Conservation (phyloP, 2,797 vertebrate genomes). For the Cyclopterus lumpus region DNA sequence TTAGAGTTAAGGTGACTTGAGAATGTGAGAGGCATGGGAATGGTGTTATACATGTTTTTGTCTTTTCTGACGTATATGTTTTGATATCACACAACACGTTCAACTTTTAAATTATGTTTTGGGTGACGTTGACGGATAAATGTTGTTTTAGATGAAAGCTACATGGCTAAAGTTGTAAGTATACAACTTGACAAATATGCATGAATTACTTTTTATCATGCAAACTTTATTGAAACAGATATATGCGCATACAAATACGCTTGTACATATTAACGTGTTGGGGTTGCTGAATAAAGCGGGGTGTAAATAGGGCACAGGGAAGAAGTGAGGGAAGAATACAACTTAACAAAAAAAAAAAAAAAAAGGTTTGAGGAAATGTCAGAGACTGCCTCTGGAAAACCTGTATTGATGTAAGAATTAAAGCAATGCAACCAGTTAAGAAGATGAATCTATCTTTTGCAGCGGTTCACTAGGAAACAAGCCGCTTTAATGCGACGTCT, state of each 20-base stretch:
- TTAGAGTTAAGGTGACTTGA: neutral
- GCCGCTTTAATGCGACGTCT: constrained; percentile 50
- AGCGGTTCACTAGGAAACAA: constrained; percentile 50
- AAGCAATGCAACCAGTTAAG: constrained; percentile 31
- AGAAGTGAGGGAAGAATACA: constrained; percentile 47
- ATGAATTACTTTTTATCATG: too few species aligned
- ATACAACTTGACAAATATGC: too few species aligned
- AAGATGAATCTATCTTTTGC: constrained; percentile 51
- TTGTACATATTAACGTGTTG: too few species aligned
- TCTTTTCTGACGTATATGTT: neutral
- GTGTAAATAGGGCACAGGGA: constrained; percentile 59
- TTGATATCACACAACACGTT: too few species aligned
- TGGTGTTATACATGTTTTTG: too few species aligned
- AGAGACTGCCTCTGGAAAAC: constrained; percentile 65
- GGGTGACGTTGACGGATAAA: too few species aligned
- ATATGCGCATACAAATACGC: too few species aligned
- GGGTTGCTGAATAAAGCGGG: constrained; percentile 29
- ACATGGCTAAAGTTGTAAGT: too few species aligned
- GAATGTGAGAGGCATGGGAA: neutral
- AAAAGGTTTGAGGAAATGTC: constrained; percentile 59
- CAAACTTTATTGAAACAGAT: too few species aligned
- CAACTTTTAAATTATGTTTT: too few species aligned
- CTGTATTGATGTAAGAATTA: constrained; percentile 44
- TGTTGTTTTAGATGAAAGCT: too few species aligned
- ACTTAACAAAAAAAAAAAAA: constrained; percentile 36